Percentiles rank a stretch among this genome's conserved stretches.
phyloP scores from a whole-genome alignment of 2,888 invertebrate genomes.

The Meiosimyza decipiens region DNA sequence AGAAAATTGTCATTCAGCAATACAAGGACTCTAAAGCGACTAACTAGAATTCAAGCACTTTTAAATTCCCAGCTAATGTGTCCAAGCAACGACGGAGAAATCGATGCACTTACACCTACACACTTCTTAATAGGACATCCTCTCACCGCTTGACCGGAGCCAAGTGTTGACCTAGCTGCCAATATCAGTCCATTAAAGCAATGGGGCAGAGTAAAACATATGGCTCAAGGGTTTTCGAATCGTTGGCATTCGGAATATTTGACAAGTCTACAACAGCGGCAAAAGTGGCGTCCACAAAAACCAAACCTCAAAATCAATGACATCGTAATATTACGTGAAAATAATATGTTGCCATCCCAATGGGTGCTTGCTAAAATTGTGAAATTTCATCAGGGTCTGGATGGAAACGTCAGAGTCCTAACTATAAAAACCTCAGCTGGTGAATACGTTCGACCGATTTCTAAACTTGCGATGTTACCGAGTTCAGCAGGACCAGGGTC shows the following conservation, averaged over 20 bases:
- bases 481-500: conserved; percentile 6
- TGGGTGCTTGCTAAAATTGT: no score
- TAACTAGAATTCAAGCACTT: no score
- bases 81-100: not conserved
- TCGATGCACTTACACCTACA: not conserved
- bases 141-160: not conserved
- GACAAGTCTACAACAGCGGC: conserved; percentile 24
- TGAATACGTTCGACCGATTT: no score
- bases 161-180: not conserved
- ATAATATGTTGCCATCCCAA: not conserved
- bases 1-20: conserved; percentile 12
- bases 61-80: conserved; percentile 17
- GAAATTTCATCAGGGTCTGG: no score
- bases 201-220: conserved; percentile 30
- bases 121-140: conserved; percentile 6
- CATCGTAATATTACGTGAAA: conserved; percentile 5
- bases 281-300: conserved; percentile 23
- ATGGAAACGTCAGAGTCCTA: no score
- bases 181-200: conserved; percentile 3
- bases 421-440: no score
- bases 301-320: conserved; percentile 1
- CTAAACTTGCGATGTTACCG: not conserved
- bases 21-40: not conserved
- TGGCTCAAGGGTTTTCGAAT: conserved; percentile 38
- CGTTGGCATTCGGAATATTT: conserved; percentile 33